Percentiles rank a stretch among this genome's conserved stretches.
Conservation (phyloP, 1,140 invertebrate species). For the Platyscapa corneri region DNA sequence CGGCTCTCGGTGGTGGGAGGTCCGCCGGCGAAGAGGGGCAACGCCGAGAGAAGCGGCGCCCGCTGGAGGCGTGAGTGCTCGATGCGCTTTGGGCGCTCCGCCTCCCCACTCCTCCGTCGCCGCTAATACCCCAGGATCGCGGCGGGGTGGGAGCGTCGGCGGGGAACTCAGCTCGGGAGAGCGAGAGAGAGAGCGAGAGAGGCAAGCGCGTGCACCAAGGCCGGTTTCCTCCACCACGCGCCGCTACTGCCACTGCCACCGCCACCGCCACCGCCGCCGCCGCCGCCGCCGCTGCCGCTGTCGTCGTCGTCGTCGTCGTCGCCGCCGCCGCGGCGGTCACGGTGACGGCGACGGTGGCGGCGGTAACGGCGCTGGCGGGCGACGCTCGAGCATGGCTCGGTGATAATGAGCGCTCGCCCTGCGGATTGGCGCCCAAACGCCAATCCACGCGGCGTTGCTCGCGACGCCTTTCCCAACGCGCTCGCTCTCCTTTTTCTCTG, state of each 20-base stretch:
- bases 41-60: constrained; percentile 52
- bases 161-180: constrained; percentile 31
- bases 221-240: neutral
- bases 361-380: constrained; percentile 59
- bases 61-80: constrained; percentile 74
- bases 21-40: neutral
- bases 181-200: constrained; percentile 42
- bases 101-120: too few relatives aligned
- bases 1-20: neutral
- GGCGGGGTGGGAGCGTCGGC: neutral
- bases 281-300: too few relatives aligned
- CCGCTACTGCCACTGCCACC: too few relatives aligned
- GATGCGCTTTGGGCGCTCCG: constrained; percentile 61
- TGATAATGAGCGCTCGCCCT: constrained; percentile 73
- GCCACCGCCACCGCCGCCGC: too few relatives aligned
- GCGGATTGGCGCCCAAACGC: constrained; percentile 71
- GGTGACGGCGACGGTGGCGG: constrained; percentile 61
- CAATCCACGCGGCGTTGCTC: constrained; percentile 71
- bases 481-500: constrained; percentile 35
- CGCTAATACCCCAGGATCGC: neutral
- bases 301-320: too few relatives aligned
- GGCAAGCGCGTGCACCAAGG: neutral
- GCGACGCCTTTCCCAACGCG: constrained; percentile 68
- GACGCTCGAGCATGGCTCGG: constrained; percentile 57
- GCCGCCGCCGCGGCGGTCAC: constrained; percentile 59